Base-by-base conservation (phyloP, 1,140 invertebrate genomes). In the Micrasema minimum region DNA sequence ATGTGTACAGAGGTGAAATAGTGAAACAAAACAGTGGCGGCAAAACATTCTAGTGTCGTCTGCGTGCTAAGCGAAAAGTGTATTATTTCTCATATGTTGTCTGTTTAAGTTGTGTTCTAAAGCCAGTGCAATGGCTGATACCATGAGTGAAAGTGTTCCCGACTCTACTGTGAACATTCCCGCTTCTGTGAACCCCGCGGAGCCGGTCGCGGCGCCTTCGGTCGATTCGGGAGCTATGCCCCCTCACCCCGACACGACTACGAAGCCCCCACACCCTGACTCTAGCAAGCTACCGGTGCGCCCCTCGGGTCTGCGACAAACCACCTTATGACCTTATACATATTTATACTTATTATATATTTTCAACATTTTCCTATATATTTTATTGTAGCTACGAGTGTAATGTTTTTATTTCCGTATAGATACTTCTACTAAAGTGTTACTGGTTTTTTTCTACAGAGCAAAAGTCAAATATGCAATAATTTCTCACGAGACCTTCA, bases 241-340 rank as follows among this genome's bases (percentile, higher is more conserved):
- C 48, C 48, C 48, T 37, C 18, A 1, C 43, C 14, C 59, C 62
- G 41, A 31, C 46, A 23, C 62, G 10, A 45, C 41, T 22, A 35
- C n/a, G 18, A 38, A 38, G 51, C 26, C 23, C 37, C 43, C n/a
- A n/a, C n/a, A n/a, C 43, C 14, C 20, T 57, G 2, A 48, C 74
- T 26, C 64, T 77, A 37, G 71, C 69, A 43, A 69, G 74, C n/a
- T 59, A 78, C 48, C 80, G 72, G 79, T 80, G 11, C 83, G 82
- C 72, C 85, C 83, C 65, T 88, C 88, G 4, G 87, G 87, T 1
- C 74, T 90, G 38, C 86, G 85, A 69, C 87, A 86, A 75, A 80
- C 79, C 78, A 86, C 85, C 84, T 73, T 86, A 85, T 78, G 64
- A 22, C 43, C 20, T 62, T 74, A 62, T 53, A 45, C 18, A 43